Evolutionary conservation across 2,113 vertebrate species (phyloP).

Genomic region (Amphiprion percula): DNA sequence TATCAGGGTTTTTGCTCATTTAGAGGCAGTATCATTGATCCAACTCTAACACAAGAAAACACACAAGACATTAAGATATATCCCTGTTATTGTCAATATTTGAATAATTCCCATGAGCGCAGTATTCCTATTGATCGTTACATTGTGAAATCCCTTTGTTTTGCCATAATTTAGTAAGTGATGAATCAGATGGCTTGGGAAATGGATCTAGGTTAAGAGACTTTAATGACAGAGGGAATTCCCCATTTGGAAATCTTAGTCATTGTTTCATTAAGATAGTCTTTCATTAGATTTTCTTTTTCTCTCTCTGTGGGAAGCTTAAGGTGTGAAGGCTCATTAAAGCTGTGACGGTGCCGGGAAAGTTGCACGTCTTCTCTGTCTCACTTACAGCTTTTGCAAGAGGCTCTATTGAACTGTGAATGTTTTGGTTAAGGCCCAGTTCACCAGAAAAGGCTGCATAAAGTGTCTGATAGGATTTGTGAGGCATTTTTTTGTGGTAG

Average conservation of each 20-base stretch:
- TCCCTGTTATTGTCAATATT: slow-evolving; percentile 71
- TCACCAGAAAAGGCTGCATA: slow-evolving; percentile 52
- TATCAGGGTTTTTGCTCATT: slow-evolving; percentile 67
- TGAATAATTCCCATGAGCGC: slow-evolving; percentile 47
- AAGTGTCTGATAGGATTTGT: slow-evolving; percentile 43
- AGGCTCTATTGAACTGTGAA: slow-evolving; percentile 56
- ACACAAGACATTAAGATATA: slow-evolving; percentile 51
- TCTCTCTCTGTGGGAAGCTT: slow-evolving; percentile 23
- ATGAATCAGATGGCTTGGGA: slow-evolving; percentile 57
- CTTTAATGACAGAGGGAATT: slow-evolving; percentile 75
- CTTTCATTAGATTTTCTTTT: slow-evolving; percentile 63
- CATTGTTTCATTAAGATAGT: slow-evolving; percentile 66
- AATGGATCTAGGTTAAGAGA: slow-evolving; percentile 53
- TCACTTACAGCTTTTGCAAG: slow-evolving; percentile 43
- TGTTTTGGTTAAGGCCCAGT: slow-evolving; percentile 66
- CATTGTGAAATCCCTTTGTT: slow-evolving; percentile 58
- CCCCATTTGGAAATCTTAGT: slow-evolving; percentile 61
- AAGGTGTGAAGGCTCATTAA: slow-evolving; percentile 67
- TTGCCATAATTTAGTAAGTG: slow-evolving; percentile 48
- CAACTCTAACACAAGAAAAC: slow-evolving; percentile 47
- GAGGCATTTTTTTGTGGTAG: slow-evolving; percentile 27
- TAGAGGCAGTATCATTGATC: slow-evolving; percentile 58
- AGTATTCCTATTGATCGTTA: slow-evolving; percentile 65
- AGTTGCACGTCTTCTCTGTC: slow-evolving; percentile 50
- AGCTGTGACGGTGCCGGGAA: slow-evolving; percentile 44